Base-by-base conservation (phyloP, 2,797 vertebrate genomes). In the Fundulus diaphanus region DNA sequence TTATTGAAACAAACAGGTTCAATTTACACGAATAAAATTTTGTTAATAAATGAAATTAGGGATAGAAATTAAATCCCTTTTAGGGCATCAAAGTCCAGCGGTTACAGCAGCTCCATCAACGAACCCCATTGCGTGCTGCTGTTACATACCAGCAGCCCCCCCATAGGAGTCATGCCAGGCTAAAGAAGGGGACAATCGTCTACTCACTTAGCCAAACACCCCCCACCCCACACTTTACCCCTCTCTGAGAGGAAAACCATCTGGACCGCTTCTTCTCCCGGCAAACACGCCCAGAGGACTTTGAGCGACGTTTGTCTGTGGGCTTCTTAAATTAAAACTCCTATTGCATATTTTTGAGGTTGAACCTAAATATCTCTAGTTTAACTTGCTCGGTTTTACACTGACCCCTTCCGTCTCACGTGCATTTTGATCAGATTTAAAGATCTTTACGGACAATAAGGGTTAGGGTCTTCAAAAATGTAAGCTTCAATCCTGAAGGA, bases 131-230 rank as follows among this genome's bases (percentile, higher is more conserved):
- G 52, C 66, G 80, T 67, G 74, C 61, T 81, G 73, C 74, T 88
- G 85, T 1, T 80, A 77, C 85, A 89, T 88, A 85, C 80, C 86
- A 86, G 65, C 81, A 90, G 86, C 86, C 68, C 63, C 74, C 72
- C 80, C 85, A 82, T 85, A 81, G 80, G 74, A 92, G 77, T 84
- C 80, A 77, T 80, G 89, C 88, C 82, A 87, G 88, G 84, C 88
- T 78, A 77, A 84, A 89, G 79, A 86, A 44, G 52, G 77, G 90
- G 89, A 95, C 92, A 94, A 94, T 87, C 94, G 93, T 94, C 87
- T 91, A 79, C 89, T 92, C 82, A 85, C 76, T 82, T 79, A 85
- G 82, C 79, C 78, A 87, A 81, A 80, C 78, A 80, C 70, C 74
- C 74, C 71, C 75, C 35, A 65, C 73, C n/a, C 33, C 61, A 65